These are phyloP conservation scores for Lucifuga dentata DNA, from an alignment of 2,113 vertebrate species.

Conservation along the genomic window DNA sequence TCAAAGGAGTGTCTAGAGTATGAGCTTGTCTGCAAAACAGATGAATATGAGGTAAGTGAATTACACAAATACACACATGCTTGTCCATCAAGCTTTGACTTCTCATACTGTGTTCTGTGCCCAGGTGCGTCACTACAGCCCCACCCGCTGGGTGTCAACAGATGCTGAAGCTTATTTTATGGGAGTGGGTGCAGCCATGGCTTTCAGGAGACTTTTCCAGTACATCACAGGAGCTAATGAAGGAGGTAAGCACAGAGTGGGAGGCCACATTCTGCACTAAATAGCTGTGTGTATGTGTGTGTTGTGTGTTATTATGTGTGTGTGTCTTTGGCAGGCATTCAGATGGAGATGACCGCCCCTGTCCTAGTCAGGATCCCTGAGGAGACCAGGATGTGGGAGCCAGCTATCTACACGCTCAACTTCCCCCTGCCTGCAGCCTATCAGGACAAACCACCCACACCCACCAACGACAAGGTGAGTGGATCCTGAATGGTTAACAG, in stretches of 20 bases:
- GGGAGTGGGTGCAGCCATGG: conserved; percentile 83
- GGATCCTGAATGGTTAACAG: background rate
- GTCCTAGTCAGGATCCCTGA: conserved; percentile 83
- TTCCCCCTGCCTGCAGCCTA: conserved; percentile 81
- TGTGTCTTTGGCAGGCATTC: conserved; percentile 62
- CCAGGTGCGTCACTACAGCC: conserved; percentile 83
- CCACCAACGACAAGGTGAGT: conserved; percentile 82
- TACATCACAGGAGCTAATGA: conserved; percentile 83
- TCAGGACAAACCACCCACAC: conserved; percentile 77
- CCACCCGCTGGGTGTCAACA: conserved; percentile 83
- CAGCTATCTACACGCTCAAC: conserved; percentile 81
- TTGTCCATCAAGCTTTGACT: background rate
- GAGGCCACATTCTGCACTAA: background rate
- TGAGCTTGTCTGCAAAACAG: conserved; percentile 80
- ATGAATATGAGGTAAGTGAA: conserved; percentile 80
- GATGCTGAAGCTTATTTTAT: conserved; percentile 83
- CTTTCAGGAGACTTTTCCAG: conserved; percentile 84
- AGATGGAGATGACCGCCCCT: conserved; percentile 84
- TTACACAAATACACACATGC: background rate
- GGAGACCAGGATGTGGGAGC: conserved; percentile 81
- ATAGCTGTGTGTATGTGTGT: conserved; percentile 2
- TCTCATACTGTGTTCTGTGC: conserved; percentile 17
- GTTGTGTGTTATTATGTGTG: conserved; percentile 12
- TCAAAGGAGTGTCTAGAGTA: conserved; percentile 82
- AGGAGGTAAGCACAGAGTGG: conserved; percentile 59